Percentiles rank a stretch among this genome's conserved stretches.
phyloP scores from a whole-genome alignment of 2,113 vertebrate genomes.

The Seriola dumerili region DNA sequence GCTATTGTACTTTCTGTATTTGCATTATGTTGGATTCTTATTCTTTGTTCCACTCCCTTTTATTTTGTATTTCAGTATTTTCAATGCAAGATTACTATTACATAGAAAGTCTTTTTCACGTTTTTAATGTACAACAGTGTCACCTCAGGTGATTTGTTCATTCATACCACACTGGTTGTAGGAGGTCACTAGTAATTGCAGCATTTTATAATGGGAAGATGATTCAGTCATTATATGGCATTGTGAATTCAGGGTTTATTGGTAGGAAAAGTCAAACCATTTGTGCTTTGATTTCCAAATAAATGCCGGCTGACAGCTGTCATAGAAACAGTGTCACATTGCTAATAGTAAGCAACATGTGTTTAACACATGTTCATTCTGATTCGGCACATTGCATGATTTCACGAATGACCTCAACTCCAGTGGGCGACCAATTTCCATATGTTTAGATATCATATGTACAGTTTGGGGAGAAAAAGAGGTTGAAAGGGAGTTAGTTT shows the following conservation, averaged over 20 bases:
- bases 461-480: background rate
- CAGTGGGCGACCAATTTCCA: slow-evolving; percentile 4
- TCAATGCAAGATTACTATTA: background rate
- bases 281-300: background rate
- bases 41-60: slow-evolving; percentile 9
- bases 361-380: background rate
- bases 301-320: background rate
- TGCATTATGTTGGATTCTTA: background rate
- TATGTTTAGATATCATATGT: slow-evolving; percentile 8
- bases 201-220: background rate
- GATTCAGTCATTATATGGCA: background rate
- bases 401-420: slow-evolving; percentile 7
- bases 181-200: background rate
- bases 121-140: background rate
- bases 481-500: slow-evolving; percentile 19
- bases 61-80: background rate
- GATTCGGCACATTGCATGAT: slow-evolving; percentile 1
- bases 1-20: background rate
- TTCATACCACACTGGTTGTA: background rate
- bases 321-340: background rate
- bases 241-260: background rate
- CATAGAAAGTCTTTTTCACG: background rate
- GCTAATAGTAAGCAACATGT: background rate
- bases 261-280: background rate
- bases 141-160: background rate